A percentile compares a stretch with the other conserved stretches of the same genome.
These are phyloP conservation scores for Patiria pectinifera DNA, from an alignment of 53 echinoderm and acorn worm genomes.

Conservation along the genomic window DNA sequence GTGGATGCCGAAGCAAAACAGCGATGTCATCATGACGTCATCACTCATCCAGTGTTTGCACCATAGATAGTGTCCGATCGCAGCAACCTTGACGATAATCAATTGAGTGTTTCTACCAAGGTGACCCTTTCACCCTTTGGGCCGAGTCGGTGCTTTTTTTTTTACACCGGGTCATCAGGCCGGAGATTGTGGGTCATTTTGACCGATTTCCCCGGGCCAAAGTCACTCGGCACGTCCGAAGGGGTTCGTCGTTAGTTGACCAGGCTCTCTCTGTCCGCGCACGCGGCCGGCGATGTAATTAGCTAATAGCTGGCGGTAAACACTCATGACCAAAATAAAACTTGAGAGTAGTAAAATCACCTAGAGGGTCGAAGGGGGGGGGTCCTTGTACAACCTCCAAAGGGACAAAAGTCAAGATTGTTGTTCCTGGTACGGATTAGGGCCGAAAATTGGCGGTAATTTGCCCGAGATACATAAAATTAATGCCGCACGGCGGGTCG, in stretches of 20 bases:
- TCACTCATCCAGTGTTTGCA: neutral
- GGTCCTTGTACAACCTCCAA: neutral
- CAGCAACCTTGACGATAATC: neutral
- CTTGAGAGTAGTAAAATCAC: neutral
- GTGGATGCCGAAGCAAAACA: neutral
- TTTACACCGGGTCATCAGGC: constrained; percentile 33
- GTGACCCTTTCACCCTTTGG: constrained; percentile 47
- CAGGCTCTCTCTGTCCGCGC: neutral
- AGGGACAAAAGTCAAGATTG: constrained; percentile 41
- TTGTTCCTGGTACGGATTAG: constrained; percentile 21
- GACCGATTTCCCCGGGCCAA: constrained; percentile 48
- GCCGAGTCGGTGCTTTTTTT: neutral
- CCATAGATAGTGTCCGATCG: neutral
- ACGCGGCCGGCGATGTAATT: constrained; percentile 38
- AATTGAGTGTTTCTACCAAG: neutral
- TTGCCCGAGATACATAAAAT: constrained; percentile 47
- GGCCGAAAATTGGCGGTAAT: constrained; percentile 35
- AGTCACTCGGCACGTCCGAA: constrained; percentile 32
- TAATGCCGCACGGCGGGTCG: constrained; percentile 11
- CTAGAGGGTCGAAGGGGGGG: neutral
- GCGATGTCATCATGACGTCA: neutral
- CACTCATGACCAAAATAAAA: neutral
- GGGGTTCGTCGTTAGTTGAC: neutral
- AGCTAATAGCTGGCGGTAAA: constrained; percentile 50
- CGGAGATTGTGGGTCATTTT: constrained; percentile 48